Evolutionary conservation across 2,888 invertebrate species (phyloP), one percentile per base, ranked within the genome.

Genomic region (Craniophora ligustri): DNA sequence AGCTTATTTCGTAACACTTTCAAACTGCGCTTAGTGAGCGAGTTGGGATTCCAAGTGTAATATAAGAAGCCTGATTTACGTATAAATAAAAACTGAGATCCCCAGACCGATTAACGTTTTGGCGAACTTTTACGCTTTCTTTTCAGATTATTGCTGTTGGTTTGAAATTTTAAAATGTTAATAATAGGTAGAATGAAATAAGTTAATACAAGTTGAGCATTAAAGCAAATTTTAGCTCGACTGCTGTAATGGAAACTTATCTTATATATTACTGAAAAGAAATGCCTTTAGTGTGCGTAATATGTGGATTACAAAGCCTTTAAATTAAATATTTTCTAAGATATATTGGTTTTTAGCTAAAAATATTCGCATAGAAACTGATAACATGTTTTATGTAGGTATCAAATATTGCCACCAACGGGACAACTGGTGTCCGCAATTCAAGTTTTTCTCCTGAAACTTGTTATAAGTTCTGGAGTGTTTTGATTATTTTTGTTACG

Each of bases 341-440:
- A 60, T 44, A 36, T 39, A 46, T 60, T 55, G 46, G 41, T 54
- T 57, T 48, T 59, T 48, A 56, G 54, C 36, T 26, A 39, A 59
- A 68, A 44, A 61, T 51, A 57, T 58, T 51, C 41, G 40, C 41
- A 62, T 57, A 28, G 15, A 51, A 36, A 47, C 50, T 55, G 54
- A 60, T 58, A 53, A 36, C 57, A 67, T 72, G 66, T 73, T 76
- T 68, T 76, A 71, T 67, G 58, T 68, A 65, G 60, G 69, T 57
- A 61, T 75, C 75, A 74, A 78, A 76, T 79, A 76, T 78, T 75
- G 67, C 69, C n/a, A n/a, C n/a, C n/a, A 67, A 64, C 63, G 67
- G 70, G 67, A 75, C 78, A 85, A 84, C 74, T 84, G 82, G 68
- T 66, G 73, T 73, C 75, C 78, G 76, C 78, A 79, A 83, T 82